These are phyloP conservation scores for Esox masquinongy DNA, from an alignment of 2,797 vertebrate species.

Conservation along the genomic window DNA sequence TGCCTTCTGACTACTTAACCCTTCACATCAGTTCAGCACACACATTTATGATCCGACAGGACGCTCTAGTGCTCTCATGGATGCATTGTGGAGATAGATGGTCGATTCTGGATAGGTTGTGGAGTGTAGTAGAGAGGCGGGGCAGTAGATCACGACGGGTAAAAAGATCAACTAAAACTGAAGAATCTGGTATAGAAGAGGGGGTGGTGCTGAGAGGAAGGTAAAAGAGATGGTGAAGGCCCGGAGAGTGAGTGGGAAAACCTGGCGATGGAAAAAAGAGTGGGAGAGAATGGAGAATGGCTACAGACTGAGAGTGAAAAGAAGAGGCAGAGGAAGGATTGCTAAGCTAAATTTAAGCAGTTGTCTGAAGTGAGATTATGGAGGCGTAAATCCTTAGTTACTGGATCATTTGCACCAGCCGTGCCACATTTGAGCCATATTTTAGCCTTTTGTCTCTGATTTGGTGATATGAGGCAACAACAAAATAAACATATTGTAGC, in stretches of 20 bases:
- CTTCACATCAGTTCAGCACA: too few relatives aligned
- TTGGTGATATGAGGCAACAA: slow-evolving; percentile 30
- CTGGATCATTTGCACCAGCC: slow-evolving; percentile 41
- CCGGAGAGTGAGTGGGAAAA: slow-evolving; percentile 32
- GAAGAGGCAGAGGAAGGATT: slow-evolving; percentile 1
- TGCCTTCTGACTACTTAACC: too few relatives aligned
- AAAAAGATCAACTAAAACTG: too few relatives aligned
- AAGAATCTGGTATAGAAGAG: too few relatives aligned
- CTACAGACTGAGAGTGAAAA: not conserved
- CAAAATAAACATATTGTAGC: slow-evolving; percentile 23
- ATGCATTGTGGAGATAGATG: too few relatives aligned
- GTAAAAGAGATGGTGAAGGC: too few relatives aligned
- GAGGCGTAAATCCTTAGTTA: slow-evolving; percentile 42
- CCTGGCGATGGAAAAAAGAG: slow-evolving; percentile 4
- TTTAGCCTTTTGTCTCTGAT: slow-evolving; percentile 43
- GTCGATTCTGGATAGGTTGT: too few relatives aligned
- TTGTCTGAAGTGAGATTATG: slow-evolving; percentile 50
- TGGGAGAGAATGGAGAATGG: not conserved
- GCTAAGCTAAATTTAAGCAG: slow-evolving; percentile 22
- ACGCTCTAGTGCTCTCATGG: too few relatives aligned
- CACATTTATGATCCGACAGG: too few relatives aligned
- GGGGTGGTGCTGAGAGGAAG: too few relatives aligned
- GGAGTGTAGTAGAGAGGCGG: too few relatives aligned
- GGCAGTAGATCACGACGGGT: too few relatives aligned
- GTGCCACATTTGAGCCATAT: slow-evolving; percentile 46